phyloP scores from a whole-genome alignment of 2,113 vertebrate genomes.

The Entosphenus tridentatus region DNA sequence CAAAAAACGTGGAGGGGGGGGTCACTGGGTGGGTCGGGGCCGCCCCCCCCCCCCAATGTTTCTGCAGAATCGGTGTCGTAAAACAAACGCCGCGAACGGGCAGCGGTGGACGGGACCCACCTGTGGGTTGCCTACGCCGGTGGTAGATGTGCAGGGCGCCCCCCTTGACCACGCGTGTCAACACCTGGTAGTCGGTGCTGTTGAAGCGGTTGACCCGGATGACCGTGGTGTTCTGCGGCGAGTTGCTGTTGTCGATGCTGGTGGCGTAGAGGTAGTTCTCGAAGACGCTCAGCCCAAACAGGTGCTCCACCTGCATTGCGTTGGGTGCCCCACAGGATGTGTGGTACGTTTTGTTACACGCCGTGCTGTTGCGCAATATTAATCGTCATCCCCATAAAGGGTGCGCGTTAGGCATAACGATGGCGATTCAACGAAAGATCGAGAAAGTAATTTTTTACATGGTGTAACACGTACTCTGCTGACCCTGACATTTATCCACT shows the following conservation, averaged over 20 bases:
- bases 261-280: conserved; percentile 5
- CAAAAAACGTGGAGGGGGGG: not conserved
- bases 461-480: too few species aligned
- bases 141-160: conserved; percentile 3
- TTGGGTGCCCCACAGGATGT: too few species aligned
- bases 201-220: conserved; percentile 4
- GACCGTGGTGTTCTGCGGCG: conserved; percentile 2
- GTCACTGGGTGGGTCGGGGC: not conserved
- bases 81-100: not conserved
- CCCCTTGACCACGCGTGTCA: not conserved
- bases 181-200: conserved; percentile 2
- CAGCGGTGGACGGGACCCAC: not conserved
- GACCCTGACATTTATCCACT: too few species aligned
- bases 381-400: too few species aligned
- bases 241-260: conserved; percentile 4
- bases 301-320: not conserved
- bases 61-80: not conserved
- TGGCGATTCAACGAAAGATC: too few species aligned
- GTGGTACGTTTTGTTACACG: too few species aligned
- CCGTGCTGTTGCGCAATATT: too few species aligned
- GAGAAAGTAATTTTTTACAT: too few species aligned
- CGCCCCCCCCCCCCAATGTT: too few species aligned
- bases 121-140: conserved; percentile 3
- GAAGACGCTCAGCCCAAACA: conserved; percentile 2
- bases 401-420: too few species aligned